Evolutionary conservation across 2,888 invertebrate species (phyloP), one percentile per base, ranked within the genome.

Genomic region (Oscheius onirici): DNA sequence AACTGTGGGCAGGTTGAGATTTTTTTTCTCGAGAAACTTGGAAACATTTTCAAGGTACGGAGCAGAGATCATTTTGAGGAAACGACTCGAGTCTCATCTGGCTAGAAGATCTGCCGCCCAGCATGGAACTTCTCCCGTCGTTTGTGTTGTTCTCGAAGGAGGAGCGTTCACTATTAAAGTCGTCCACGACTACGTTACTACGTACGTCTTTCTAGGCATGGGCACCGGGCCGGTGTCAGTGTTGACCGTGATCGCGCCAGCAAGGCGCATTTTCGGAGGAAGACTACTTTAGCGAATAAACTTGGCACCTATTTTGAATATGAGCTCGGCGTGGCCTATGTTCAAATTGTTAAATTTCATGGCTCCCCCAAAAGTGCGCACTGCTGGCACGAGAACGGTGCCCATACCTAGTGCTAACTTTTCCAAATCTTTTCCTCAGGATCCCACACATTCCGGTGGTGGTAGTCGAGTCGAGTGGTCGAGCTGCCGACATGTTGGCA

Each of bases 131-230:
- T 68, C 74, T 40, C 81, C 97, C 20, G 94, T 97, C 78, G 95
- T 99, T 68, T 96, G 96, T 88, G 92, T 97, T 85, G 95, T 97
- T 78, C 93, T 99, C 86, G 97, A 97, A 90, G 97, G 99, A 68
- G 97, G 97, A 71, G 94, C 95, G 70, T 95, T 96, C 90, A 97
- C 97, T 2, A 94, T 99, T 86, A 92, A 97, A 78, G 94, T 95
- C 13, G 96, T 97, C 66, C 91, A 97, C 83, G 97, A 97, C 88
- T 97, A 97, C 90, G 94, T 97, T 72, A 96, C 95, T 0, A 74
- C 78, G 81, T 81, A 40, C 15, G 77, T 71, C 13, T n/a, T n/a
- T 34, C 40, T 65, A n/a, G n/a, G n/a, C n/a, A n/a, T n/a, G n/a
- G n/a, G n/a, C n/a, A n/a, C n/a, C n/a, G n/a, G n/a, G n/a, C n/a